Percentiles rank a stretch among this genome's conserved stretches.
Evolutionary conservation across 2,797 vertebrate species (phyloP).

Genomic region (Anguilla pacifica): DNA sequence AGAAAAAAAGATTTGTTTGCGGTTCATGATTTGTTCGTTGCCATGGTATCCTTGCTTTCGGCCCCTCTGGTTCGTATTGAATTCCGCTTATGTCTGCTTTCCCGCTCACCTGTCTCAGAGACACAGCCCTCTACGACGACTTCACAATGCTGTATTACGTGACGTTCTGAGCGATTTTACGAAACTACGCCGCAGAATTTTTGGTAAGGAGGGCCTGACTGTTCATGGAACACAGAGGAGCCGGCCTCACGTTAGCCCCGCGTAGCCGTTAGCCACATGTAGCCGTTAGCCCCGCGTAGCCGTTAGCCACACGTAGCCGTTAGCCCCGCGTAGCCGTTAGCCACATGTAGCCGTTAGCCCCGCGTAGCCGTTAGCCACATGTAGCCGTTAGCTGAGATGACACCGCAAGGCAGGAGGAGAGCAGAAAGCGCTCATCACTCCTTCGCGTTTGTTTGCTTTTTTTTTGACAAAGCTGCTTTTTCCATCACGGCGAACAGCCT

Average conservation of each 20-base stretch:
- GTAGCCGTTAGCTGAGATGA: not conserved
- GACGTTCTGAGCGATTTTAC: not conserved
- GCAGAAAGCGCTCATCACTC: not conserved
- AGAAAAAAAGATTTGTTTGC: not conserved
- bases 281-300: too few relatives aligned
- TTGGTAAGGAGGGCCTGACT: too few relatives aligned
- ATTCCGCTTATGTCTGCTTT: not conserved
- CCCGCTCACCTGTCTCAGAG: too few relatives aligned
- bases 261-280: too few relatives aligned
- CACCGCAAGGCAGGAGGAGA: not conserved
- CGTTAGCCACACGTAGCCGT: too few relatives aligned
- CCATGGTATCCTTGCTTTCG: not conserved
- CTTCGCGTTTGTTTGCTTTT: not conserved
- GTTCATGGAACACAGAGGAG: too few relatives aligned
- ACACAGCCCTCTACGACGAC: slow-evolving; percentile 21
- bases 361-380: not conserved
- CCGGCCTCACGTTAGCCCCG: too few relatives aligned
- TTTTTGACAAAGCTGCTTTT: not conserved
- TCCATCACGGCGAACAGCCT: not conserved
- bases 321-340: too few relatives aligned
- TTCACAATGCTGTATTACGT: not conserved
- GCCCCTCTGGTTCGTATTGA: too few relatives aligned
- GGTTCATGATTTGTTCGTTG: not conserved
- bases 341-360: too few relatives aligned
- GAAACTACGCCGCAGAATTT: too few relatives aligned